Base-by-base conservation (phyloP, 2,888 invertebrate genomes). In the Cantharis flavilabris region DNA sequence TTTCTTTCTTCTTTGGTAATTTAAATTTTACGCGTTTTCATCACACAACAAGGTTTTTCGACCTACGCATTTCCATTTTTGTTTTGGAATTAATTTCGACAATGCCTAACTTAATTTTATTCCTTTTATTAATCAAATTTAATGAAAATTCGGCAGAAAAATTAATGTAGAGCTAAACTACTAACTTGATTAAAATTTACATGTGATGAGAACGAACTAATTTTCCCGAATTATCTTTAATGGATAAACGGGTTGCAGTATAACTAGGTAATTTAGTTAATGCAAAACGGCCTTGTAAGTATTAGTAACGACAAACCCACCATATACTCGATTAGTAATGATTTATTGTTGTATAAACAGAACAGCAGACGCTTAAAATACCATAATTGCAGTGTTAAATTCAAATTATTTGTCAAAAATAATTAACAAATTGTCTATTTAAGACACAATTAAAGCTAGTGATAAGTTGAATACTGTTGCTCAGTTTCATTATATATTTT, bases 221-320 rank as follows among this genome's bases (percentile, higher is more conserved):
- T 67, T 70, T 70, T 49, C 70, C 26, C 14, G 13, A 62, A 62
- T 69, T 73, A 14, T 18, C 67, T 18, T 73, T 33, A 69, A 69
- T 73, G 73, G 67, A 49, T 69, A 33, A 10, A 73, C 26, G 49
- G 73, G 73, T 69, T 65, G 73, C 33, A 69, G 62, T 69, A 73
- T 23, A 73, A 73, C 14, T 18, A 33, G 23, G 67, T 62, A 73
- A 73, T 73, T 73, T 73, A 67, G 65, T 67, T 67, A 72, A 65
- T 69, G 62, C 67, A n/a, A 20, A 73, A 69, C 62, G 69, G 33
- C 73, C 73, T 73, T 69, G 69, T 14, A 11, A 67, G 20, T 71
- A 71, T 71, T 30, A 72, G 18, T 28, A 30, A 64, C 18, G 28
- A 28, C 30, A 65, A 72, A 30, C 64, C 30, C 14, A 70, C 70